Evolutionary conservation across 2,888 invertebrate genomes (phyloP), one percentile per base, ranked within the genome.

Genomic region (Hymenopus coronatus): DNA sequence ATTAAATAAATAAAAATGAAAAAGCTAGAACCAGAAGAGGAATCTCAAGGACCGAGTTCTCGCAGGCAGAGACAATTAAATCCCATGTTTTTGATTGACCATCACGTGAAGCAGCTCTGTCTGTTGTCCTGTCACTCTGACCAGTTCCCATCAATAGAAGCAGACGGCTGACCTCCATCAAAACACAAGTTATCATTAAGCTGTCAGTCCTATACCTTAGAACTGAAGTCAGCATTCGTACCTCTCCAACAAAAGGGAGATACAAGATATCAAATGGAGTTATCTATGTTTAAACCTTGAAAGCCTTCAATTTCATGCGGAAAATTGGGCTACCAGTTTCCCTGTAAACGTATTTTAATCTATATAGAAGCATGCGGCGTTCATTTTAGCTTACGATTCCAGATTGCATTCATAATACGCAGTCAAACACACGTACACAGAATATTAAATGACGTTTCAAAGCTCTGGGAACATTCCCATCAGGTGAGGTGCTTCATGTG

Each of bases 171-270:
- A 86, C 86, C 86, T 81, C 70, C 54, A 28, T 81, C 28, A 81
- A 25, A 30, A 54, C 14, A 70, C 81, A 81, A 86, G 54, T 15
- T 86, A 86, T 86, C 86, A 86, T 86, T 86, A 86, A 86, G 28
- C 81, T 86, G 86, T 70, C 86, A 70, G 81, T 30, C 86, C 12
- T 6, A 3, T 70, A 70, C 70, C 86, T 25, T 28, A 81, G 30
- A 86, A 86, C 86, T 70, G 86, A 86, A 86, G 54, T 25, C 9
- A 28, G 27, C 30, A 81, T 27, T 28, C 28, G 28, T 27, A 8
- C 6, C 20, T 70, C 25, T 6, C 3, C 25, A 28, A 54, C 86
- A 86, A 86, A 81, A 81, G 70, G 25, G 81, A 14, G 12, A 28
- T 85, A n/a, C 30, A 28, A 14, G 4, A 70, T 20, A 70, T 70